phyloP scores from a whole-genome alignment of 2,113 vertebrate species.

The Otus sunia region DNA sequence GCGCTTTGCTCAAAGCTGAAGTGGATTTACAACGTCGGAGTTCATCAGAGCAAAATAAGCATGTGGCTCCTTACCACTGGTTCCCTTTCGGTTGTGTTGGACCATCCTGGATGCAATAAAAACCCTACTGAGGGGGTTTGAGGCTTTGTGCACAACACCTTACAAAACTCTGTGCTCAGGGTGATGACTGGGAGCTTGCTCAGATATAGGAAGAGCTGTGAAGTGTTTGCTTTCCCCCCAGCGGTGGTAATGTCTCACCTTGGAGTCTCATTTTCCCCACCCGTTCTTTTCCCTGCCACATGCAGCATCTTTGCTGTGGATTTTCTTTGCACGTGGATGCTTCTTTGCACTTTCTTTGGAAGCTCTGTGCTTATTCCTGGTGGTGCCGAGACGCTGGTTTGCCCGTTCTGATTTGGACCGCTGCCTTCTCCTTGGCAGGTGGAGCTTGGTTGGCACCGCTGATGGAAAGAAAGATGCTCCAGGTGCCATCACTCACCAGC shows the following conservation, averaged over 20 bases:
- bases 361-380: background rate
- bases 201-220: fast-evolving
- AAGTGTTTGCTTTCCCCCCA: background rate
- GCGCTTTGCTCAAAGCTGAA: background rate
- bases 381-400: background rate
- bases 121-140: background rate
- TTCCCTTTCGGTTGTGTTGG: background rate
- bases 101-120: background rate
- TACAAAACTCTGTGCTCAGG: background rate
- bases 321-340: background rate
- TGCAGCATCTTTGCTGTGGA: fast-evolving
- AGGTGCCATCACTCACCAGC: background rate
- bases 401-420: background rate
- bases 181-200: background rate
- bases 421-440: background rate
- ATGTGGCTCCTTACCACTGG: fast-evolving
- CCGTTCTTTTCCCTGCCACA: background rate
- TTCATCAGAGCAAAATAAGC: background rate
- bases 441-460: background rate
- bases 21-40: background rate
- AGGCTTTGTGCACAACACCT: background rate
- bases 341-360: background rate
- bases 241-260: background rate
- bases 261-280: background rate
- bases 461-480: background rate